Base-by-base conservation (phyloP, 2,888 invertebrate genomes). In the Drosophila siamana region DNA sequence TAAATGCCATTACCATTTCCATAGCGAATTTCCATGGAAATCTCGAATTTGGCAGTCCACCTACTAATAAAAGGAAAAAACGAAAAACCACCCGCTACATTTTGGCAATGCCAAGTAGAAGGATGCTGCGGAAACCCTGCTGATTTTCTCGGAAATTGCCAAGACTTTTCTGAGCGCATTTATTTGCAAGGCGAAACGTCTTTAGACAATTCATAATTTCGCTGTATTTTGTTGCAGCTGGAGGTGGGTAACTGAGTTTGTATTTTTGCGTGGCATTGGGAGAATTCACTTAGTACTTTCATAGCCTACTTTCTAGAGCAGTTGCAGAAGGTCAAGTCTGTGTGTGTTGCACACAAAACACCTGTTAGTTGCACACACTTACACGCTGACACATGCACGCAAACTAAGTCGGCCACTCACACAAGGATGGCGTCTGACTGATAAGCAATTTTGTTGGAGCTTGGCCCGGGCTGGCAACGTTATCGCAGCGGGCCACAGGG, bases 361-460 rank as follows among this genome's bases (percentile, higher is more conserved):
- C 19, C 19, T 52, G 2, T 28, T 8, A 33, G 19, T 43, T 52
- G 57, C 48, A 69, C 43, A n/a, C 28, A 22, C 60, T 38, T 52
- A 41, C 43, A 11, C 38, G 50, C 19, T 36, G 16, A 44, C 15
- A 60, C 44, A 11, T 38, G 36, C 33, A 54, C 19, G n/a, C 22
- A 28, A 19, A 19, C 19, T 24, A 8, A 7, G 19, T 9, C 28
- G 28, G n/a, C n/a, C n/a, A n/a, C n/a, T n/a, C n/a, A n/a, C 19
- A 28, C 9, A 2, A 9, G 19, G 19, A 19, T 19, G 19, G 19
- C 19, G 19, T 2, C 38, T 44, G 19, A 19, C 38, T 44, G 43
- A 44, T 44, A 55, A 44, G 33, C 43, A 41, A 41, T 15, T 30
- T 11, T 19, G 30, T 28, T 19, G 41, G 4, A 19, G 48, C 19